phyloP scores from a whole-genome alignment of 2,888 invertebrate genomes.

The Drosophila anceps region DNA sequence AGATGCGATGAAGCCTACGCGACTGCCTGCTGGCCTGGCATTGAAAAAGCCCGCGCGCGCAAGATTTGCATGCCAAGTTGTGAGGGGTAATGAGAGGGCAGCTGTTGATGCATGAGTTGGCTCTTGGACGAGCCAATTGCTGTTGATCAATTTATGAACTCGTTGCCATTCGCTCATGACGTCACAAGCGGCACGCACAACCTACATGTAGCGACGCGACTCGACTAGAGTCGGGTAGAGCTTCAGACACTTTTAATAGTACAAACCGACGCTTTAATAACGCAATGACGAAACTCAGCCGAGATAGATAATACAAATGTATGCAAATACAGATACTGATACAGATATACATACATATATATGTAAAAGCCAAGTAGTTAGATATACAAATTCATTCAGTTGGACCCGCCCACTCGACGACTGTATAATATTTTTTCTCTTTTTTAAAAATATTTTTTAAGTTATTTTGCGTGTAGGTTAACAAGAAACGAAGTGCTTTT shows the following conservation, averaged over 20 bases:
- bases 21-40: conserved; percentile 59
- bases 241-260: conserved; percentile 22
- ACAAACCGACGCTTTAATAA: conserved; percentile 76
- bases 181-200: conserved; percentile 61
- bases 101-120: conserved; percentile 67
- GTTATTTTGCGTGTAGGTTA: conserved; percentile 63
- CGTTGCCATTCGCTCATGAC: conserved; percentile 57
- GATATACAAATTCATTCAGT: conserved; percentile 58
- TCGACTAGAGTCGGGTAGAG: not conserved
- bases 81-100: not conserved
- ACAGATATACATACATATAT: conserved; percentile 16
- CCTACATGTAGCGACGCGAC: conserved; percentile 61
- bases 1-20: conserved; percentile 62
- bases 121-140: conserved; percentile 61
- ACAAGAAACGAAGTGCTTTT: conserved; percentile 54
- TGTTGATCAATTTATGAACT: conserved; percentile 81
- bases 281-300: conserved; percentile 50
- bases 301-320: conserved; percentile 15
- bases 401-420: conserved; percentile 59
- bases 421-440: conserved; percentile 23
- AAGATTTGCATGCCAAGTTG: conserved; percentile 74
- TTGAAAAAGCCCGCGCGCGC: conserved; percentile 62
- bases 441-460: conserved; percentile 12
- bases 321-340: conserved; percentile 23
- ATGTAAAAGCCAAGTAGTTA: conserved; percentile 5